Percentiles rank a stretch among this genome's conserved stretches.
Conservation (phyloP, 2,797 vertebrate genomes). For the Anomalospiza imberbis region DNA sequence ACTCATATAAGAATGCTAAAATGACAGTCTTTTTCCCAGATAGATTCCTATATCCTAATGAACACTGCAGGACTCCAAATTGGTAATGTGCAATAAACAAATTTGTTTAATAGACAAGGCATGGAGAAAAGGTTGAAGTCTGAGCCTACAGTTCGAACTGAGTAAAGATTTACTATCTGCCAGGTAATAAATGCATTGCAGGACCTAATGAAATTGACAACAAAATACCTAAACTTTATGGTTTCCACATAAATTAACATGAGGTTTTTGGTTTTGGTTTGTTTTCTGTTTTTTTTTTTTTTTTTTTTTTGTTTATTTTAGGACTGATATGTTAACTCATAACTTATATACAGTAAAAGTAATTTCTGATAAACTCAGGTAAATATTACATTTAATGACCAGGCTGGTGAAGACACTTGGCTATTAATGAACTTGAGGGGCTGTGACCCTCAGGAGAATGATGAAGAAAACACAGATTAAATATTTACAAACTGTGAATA, state of each 20-base stretch:
- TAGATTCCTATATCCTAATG: neutral
- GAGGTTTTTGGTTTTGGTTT: rapidly evolving
- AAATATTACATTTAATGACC: neutral
- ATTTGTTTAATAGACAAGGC: neutral
- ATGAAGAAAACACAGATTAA: neutral
- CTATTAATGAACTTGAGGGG: neutral
- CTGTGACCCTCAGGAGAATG: neutral
- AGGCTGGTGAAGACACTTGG: neutral
- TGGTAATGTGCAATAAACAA: neutral
- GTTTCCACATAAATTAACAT: neutral
- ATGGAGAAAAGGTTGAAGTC: neutral
- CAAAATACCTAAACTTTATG: neutral
- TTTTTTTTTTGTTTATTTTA: neutral
- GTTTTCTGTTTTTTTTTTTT: neutral
- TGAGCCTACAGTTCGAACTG: neutral
- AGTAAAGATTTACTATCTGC: neutral
- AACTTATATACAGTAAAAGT: neutral
- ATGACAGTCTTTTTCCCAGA: neutral
- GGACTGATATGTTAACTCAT: neutral
- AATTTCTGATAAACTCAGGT: neutral
- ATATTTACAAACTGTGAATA: neutral
- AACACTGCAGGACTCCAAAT: neutral
- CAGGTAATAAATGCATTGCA: neutral
- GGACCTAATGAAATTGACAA: neutral
- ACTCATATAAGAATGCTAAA: neutral